phyloP scores from a whole-genome alignment of 2,888 invertebrate species.

The Drosophila nr. perissopoda region DNA sequence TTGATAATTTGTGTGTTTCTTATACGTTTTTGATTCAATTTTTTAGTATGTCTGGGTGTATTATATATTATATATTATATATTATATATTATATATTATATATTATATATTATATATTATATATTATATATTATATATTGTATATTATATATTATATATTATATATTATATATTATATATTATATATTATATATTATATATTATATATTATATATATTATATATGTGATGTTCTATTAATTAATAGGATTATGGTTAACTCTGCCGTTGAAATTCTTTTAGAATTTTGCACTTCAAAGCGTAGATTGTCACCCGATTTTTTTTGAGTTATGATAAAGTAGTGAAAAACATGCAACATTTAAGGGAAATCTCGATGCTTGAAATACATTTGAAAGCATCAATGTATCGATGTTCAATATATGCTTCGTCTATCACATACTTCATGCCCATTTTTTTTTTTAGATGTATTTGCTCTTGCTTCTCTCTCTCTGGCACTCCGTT shows the following conservation, averaged over 20 bases:
- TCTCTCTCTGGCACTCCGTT: slow-evolving; percentile 5
- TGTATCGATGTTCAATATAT: background rate
- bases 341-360: background rate
- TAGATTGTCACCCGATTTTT: no score
- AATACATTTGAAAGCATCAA: background rate
- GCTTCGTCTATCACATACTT: background rate
- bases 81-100: no score
- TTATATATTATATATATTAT: no score
- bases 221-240: no score
- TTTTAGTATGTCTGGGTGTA: no score
- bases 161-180: no score
- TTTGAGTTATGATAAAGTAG: background rate
- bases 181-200: no score
- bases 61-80: no score
- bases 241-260: background rate
- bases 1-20: background rate
- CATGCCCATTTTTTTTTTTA: background rate
- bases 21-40: no score
- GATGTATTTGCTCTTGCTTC: background rate
- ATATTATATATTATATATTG: no score
- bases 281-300: background rate
- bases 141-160: no score
- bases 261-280: background rate
- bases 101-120: no score
- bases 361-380: background rate